Conservation (phyloP, 2,797 vertebrate species). For the Sphenodon punctatus region DNA sequence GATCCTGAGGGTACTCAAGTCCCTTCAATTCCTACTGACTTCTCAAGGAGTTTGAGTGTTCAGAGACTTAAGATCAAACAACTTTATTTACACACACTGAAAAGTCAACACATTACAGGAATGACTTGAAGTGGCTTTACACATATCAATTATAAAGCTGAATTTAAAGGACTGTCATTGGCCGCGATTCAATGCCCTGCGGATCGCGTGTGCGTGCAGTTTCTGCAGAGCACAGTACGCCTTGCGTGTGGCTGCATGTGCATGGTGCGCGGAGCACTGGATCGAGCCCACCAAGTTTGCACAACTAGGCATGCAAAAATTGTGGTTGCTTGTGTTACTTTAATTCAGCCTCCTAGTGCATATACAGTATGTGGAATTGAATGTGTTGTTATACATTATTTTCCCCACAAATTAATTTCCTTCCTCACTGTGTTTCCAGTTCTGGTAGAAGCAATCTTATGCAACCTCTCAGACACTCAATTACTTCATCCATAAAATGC, state of each 20-base stretch:
- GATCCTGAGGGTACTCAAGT: background rate
- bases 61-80: background rate
- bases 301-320: background rate
- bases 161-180: no score
- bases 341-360: background rate
- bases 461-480: background rate
- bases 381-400: fast-evolving
- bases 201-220: no score
- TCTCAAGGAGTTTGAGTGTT: background rate
- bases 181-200: no score
- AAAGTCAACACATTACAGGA: background rate
- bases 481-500: fast-evolving
- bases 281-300: background rate
- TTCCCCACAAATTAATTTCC: background rate
- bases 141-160: background rate
- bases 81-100: background rate
- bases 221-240: no score
- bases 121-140: background rate
- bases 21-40: background rate
- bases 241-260: no score
- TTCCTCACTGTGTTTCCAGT: background rate
- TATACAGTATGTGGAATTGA: no score
- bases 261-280: no score
- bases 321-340: background rate
- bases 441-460: background rate